Evolutionary conservation across 2,888 invertebrate genomes (phyloP).

Genomic region (Aelia acuminata): DNA sequence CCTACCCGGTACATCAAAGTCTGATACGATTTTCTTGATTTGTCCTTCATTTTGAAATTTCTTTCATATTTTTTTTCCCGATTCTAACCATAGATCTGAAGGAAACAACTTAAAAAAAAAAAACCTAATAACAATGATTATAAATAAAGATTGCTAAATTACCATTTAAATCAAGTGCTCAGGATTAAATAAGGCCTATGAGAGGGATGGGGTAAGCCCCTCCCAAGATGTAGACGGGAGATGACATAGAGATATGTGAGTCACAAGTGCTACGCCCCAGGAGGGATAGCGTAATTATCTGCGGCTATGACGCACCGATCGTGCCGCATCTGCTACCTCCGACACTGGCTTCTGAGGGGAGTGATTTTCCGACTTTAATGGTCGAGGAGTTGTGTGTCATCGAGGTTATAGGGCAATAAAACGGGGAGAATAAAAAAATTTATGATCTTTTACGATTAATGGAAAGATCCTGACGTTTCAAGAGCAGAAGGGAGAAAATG

Average conservation of each 20-base stretch:
- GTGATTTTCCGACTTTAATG: not conserved
- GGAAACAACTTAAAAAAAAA: no score
- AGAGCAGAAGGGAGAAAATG: not conserved
- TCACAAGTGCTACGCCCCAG: constrained; percentile 21
- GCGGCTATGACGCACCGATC: constrained; percentile 17
- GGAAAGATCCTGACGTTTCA: not conserved
- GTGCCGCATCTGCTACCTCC: constrained; percentile 30
- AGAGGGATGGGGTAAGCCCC: not conserved
- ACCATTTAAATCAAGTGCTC: not conserved
- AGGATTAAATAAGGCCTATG: not conserved
- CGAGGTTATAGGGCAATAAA: not conserved
- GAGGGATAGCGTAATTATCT: constrained; percentile 41
- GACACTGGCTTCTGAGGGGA: not conserved
- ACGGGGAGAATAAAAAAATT: not conserved
- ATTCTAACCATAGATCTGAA: no score
- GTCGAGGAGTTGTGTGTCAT: not conserved
- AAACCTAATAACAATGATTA: no score
- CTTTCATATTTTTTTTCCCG: no score
- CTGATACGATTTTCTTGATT: no score
- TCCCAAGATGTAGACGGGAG: constrained; percentile 13
- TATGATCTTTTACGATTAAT: not conserved
- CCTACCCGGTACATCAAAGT: no score
- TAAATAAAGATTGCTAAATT: no score
- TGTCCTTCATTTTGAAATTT: no score
- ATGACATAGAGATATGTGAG: constrained; percentile 24